Evolutionary conservation across 1,140 invertebrate species (phyloP).

Genomic region (Penaeus japonicus): DNA sequence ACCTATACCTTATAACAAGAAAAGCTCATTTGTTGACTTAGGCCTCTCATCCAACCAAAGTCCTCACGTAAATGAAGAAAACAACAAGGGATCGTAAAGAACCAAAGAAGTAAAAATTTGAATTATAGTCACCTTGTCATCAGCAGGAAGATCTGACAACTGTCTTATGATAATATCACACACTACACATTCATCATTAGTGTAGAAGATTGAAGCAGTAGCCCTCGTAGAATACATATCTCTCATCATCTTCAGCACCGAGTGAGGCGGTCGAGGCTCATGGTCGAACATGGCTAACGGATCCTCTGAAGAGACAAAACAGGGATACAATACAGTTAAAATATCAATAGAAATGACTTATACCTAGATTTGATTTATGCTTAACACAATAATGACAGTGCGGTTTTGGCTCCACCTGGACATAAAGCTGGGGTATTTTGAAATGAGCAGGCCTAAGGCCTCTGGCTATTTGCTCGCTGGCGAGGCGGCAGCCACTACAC

Average conservation of each 20-base stretch:
- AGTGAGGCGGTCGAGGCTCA: slow-evolving; percentile 79
- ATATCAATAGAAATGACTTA: too few species aligned
- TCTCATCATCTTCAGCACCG: slow-evolving; percentile 85
- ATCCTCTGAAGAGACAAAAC: slow-evolving; percentile 66
- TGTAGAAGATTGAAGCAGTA: slow-evolving; percentile 87
- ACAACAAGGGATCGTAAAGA: background rate
- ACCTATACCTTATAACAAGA: too few species aligned
- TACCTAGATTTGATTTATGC: too few species aligned
- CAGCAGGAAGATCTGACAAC: slow-evolving; percentile 79
- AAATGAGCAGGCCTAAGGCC: too few species aligned
- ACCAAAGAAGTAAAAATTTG: background rate
- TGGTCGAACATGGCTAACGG: slow-evolving; percentile 84
- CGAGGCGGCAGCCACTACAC: too few species aligned
- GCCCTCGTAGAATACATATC: slow-evolving; percentile 80
- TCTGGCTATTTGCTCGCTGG: too few species aligned
- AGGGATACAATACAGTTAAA: too few species aligned
- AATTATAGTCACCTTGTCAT: slow-evolving; percentile 24
- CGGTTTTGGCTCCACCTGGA: too few species aligned
- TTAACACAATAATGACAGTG: too few species aligned
- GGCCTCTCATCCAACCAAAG: background rate
- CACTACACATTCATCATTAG: slow-evolving; percentile 90
- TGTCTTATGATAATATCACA: slow-evolving; percentile 90
- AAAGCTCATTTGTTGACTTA: background rate
- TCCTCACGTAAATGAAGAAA: background rate
- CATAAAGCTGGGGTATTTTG: too few species aligned